These are phyloP conservation scores for Sepiola atlantica DNA, from an alignment of 2,888 invertebrate genomes.

Conservation along the genomic window DNA sequence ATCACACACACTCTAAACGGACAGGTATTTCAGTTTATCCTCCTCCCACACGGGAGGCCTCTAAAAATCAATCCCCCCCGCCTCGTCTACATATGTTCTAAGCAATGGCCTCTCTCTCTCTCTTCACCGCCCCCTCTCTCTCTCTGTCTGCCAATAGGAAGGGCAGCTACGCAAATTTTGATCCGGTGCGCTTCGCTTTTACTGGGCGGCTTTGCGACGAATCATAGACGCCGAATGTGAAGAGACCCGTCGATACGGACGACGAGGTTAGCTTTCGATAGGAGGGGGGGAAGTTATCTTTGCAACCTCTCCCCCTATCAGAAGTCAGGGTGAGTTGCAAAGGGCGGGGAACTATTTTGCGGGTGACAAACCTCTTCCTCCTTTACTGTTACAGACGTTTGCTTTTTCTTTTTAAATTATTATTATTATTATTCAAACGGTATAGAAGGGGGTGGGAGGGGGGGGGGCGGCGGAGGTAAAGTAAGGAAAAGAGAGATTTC, in stretches of 20 bases:
- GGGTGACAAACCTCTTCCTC: conserved; percentile 11
- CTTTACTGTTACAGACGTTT: conserved; percentile 32
- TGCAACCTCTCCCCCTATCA: conserved; percentile 32
- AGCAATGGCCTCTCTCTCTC: neutral
- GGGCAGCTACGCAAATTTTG: neutral
- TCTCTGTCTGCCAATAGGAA: neutral
- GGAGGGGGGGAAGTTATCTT: neutral
- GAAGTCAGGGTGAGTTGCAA: conserved; percentile 1
- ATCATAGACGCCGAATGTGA: neutral
- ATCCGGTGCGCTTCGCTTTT: conserved; percentile 2
- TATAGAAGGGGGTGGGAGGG: neutral
- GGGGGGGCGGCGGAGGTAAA: neutral
- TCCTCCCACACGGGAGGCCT: conserved; percentile 10
- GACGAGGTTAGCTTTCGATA: neutral
- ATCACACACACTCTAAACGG: conserved; percentile 5
- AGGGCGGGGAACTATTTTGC: neutral
- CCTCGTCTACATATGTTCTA: neutral
- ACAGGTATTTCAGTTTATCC: conserved; percentile 21
- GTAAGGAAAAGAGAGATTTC: neutral
- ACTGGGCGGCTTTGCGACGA: neutral
- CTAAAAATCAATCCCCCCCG: neutral
- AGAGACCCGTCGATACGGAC: conserved; percentile 23
- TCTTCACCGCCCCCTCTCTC: too few species aligned
- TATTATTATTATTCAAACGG: neutral
- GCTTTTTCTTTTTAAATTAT: neutral